Percentiles rank a stretch among this genome's conserved stretches.
These are phyloP conservation scores for Macrochelys suwanniensis DNA, from an alignment of 2,797 vertebrate genomes.

Conservation along the genomic window DNA sequence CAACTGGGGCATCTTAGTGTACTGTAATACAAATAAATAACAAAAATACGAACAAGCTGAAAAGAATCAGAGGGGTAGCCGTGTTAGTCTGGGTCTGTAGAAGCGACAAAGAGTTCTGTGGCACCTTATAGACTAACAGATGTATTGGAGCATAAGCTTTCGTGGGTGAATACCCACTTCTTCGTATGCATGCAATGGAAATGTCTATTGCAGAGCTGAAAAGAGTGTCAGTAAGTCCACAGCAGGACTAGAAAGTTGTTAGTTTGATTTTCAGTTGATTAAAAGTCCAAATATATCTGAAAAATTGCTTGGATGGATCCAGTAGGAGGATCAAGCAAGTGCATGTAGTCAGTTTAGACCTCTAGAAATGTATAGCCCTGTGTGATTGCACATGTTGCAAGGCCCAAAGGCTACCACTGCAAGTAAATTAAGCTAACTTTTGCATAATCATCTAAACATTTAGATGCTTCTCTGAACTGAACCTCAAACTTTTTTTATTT, in stretches of 20 bases:
- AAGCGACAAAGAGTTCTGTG: too few species aligned
- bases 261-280: conserved; percentile 22
- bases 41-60: neutral
- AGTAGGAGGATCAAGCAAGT: neutral
- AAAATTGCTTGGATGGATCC: neutral
- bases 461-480: neutral
- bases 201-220: too few species aligned
- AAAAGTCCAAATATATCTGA: neutral
- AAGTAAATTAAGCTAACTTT: neutral
- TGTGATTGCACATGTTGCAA: neutral
- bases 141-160: too few species aligned
- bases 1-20: neutral
- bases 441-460: neutral
- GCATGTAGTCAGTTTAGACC: rapidly evolving
- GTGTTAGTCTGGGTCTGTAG: too few species aligned
- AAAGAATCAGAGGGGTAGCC: too few species aligned
- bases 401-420: neutral
- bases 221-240: neutral
- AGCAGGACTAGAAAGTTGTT: conserved; percentile 22
- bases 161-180: too few species aligned
- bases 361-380: neutral
- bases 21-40: conserved; percentile 39
- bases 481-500: neutral
- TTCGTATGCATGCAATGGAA: too few species aligned
- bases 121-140: too few species aligned